Base-by-base conservation (phyloP, 1,140 invertebrate species). In the Sinella curviseta region DNA sequence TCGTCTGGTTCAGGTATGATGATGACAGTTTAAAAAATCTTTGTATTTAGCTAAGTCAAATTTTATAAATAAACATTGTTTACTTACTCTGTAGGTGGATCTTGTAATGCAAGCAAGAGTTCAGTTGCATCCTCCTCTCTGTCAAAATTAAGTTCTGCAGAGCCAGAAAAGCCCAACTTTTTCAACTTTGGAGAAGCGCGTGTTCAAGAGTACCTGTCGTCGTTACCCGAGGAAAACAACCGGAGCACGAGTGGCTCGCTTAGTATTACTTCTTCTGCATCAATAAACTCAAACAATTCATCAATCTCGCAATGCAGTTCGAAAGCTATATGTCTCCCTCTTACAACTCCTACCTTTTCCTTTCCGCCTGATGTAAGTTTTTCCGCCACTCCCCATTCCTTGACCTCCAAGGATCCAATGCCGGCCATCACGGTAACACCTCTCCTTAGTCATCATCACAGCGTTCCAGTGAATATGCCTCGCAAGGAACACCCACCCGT, bases 111-210 rank as follows among this genome's bases (percentile, higher is more conserved):
- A 35, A 81, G 81, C 74, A 79, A 81, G 74, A 73, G 81, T 30
- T 81, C 80, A 1, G 17, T 81, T 28, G 74, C 75, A 30, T 82
- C 80, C 0, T 87, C 87, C 24, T 87, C 87, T 0, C 84, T 86
- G 3, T 84, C 86, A 8, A 88, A 86, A 33, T 85, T 85, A 16
- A 85, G 87, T 34, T 87, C 87, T 28, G 33, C 78, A 81, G 85
- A 85, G 80, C 79, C 74, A 82, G 81, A 84, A 78, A 82, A 60
- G 76, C 85, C 82, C 83, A 88, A 85, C 78, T 87, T 89, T 12
- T 90, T 90, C 84, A 88, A 89, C 78, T 90, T 90, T 73, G 86
- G 87, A 17, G 89, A 90, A 78, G 87, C 88, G 3, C 84, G 87
- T 80, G 89, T 90, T 34, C 88, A 87, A 78, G 89, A 90, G 82